Conservation (phyloP, 2,797 vertebrate species). For the Lagorchestes hirsutus region DNA sequence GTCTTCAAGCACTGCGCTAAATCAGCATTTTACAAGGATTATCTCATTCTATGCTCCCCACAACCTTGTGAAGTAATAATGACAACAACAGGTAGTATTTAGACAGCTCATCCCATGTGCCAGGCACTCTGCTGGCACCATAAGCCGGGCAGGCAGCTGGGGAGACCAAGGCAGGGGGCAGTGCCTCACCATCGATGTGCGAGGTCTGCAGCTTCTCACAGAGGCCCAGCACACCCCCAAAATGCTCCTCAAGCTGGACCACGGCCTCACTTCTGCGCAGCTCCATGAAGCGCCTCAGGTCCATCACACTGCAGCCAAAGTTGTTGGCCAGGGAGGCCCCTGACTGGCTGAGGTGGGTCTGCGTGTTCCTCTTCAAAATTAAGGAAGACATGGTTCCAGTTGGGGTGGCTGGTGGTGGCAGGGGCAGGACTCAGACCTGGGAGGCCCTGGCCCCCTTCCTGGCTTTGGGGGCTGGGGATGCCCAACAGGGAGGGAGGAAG, state of each 20-base stretch:
- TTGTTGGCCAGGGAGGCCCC: conserved; percentile 91
- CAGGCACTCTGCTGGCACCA: background rate
- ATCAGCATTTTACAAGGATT: background rate
- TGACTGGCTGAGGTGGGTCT: conserved; percentile 91
- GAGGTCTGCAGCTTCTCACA: conserved; percentile 95
- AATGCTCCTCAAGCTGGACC: conserved; percentile 88
- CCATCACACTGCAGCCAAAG: conserved; percentile 91
- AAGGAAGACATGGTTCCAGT: background rate
- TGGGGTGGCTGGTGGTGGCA: too few species aligned
- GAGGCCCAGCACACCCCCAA: conserved; percentile 91
- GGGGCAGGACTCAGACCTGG: background rate
- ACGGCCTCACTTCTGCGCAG: conserved; percentile 92
- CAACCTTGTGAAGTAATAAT: background rate
- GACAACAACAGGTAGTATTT: background rate
- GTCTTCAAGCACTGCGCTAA: background rate
- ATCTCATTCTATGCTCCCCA: background rate
- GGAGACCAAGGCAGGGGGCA: background rate
- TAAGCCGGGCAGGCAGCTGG: background rate
- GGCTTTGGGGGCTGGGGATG: background rate
- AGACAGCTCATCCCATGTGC: background rate
- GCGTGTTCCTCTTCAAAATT: conserved; percentile 92
- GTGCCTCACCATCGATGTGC: conserved; percentile 93
- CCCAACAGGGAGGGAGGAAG: conserved; percentile 39
- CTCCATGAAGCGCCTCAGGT: conserved; percentile 95
- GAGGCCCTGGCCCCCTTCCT: background rate